Conservation (phyloP, 2,797 vertebrate genomes). For the Myotis planiceps region DNA sequence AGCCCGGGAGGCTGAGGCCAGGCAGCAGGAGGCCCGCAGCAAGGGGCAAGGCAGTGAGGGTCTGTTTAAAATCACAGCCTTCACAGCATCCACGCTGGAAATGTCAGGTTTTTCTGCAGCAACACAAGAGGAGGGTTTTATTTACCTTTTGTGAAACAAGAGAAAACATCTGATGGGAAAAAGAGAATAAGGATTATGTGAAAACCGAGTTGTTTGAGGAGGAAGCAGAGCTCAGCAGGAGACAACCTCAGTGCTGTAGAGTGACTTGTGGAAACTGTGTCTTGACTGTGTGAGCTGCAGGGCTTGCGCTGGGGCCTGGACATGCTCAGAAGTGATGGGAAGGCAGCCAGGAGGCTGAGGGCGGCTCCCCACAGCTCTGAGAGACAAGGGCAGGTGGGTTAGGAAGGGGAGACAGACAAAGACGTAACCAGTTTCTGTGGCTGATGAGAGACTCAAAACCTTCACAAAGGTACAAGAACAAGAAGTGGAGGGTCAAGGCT, state of each 20-base stretch:
- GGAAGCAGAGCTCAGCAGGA: neutral
- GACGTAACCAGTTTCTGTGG: neutral
- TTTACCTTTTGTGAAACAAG: neutral
- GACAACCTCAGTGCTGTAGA: neutral
- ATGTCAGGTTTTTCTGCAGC: neutral
- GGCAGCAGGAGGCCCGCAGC: neutral
- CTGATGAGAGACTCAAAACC: neutral
- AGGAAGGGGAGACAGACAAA: neutral
- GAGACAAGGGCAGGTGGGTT: fast-evolving
- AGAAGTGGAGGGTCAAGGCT: neutral
- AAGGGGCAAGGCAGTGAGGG: neutral
- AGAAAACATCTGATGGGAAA: neutral
- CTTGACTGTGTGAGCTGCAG: neutral
- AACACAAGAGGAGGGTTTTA: neutral
- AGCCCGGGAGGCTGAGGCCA: neutral
- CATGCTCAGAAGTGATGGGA: neutral
- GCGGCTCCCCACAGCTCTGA: neutral
- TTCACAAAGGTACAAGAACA: neutral
- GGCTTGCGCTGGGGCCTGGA: neutral
- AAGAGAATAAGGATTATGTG: neutral
- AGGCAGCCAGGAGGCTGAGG: neutral
- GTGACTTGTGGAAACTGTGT: neutral
- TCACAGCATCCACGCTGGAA: neutral
- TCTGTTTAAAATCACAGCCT: fast-evolving
- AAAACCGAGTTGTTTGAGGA: neutral